These are phyloP conservation scores for Eulacestoma nigropectus DNA, from an alignment of 2,113 vertebrate genomes.

Conservation along the genomic window DNA sequence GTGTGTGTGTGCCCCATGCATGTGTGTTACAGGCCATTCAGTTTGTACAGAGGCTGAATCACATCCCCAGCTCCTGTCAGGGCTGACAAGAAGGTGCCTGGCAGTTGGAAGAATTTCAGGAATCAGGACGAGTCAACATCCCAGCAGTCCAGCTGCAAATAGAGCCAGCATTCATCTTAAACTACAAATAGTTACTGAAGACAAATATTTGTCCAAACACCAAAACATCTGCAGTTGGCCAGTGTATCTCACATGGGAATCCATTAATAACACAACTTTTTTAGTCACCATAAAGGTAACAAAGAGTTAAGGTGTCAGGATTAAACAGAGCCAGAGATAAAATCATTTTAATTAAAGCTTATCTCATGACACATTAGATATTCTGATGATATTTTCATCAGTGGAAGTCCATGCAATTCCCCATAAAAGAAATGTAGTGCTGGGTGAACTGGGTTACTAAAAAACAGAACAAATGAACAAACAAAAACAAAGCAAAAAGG, in stretches of 20 bases:
- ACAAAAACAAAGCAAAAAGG: neutral
- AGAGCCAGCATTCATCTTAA: neutral
- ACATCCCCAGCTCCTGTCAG: neutral
- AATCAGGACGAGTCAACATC: neutral
- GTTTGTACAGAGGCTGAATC: neutral
- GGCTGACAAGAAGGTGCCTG: neutral
- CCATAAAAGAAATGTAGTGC: neutral
- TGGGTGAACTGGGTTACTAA: neutral
- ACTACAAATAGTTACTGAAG: neutral
- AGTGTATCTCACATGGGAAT: neutral
- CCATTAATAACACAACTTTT: neutral
- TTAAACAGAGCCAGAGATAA: conserved; percentile 12
- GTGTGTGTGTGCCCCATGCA: neutral
- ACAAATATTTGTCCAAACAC: neutral
- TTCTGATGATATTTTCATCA: neutral
- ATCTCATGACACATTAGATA: neutral
- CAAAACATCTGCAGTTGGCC: neutral
- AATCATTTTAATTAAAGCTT: conserved; percentile 22
- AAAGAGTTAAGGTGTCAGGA: neutral
- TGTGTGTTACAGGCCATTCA: neutral
- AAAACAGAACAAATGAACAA: neutral
- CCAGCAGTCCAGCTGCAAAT: neutral
- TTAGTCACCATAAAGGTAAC: neutral
- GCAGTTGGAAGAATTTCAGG: neutral
- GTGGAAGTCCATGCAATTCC: neutral